Percentiles rank a stretch among this genome's conserved stretches.
phyloP scores from a whole-genome alignment of 2,888 invertebrate species.

The Synanthedon formicaeformis region DNA sequence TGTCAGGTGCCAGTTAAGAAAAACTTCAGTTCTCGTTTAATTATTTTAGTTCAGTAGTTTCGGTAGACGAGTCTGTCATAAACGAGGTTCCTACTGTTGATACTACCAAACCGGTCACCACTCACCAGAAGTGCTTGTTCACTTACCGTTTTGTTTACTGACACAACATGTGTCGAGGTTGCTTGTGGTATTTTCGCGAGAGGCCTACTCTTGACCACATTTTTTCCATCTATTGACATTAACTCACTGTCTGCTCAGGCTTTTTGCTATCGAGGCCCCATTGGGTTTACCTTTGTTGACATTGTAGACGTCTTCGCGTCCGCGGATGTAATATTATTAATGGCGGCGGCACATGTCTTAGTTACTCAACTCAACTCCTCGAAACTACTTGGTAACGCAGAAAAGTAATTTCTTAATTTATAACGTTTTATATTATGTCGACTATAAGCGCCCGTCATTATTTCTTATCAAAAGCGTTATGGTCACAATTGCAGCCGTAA shows the following conservation, averaged over 20 bases:
- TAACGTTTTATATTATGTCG: too few relatives aligned
- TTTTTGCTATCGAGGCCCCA: constrained; percentile 56
- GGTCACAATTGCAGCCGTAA: too few relatives aligned
- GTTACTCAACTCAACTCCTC: too few relatives aligned
- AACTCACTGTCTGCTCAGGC: constrained; percentile 42
- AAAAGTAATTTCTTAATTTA: too few relatives aligned
- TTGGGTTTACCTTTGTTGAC: constrained; percentile 48
- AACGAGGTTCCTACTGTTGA: neutral
- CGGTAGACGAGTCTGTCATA: neutral
- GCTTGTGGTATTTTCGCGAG: constrained; percentile 47
- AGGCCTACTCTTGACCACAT: constrained; percentile 46
- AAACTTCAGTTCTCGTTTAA: neutral
- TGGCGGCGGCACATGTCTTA: neutral
- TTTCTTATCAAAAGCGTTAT: too few relatives aligned
- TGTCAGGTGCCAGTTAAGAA: constrained; percentile 1
- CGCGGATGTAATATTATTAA: too few relatives aligned
- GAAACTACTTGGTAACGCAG: too few relatives aligned
- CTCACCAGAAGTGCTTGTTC: constrained; percentile 49
- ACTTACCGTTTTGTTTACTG: constrained; percentile 43
- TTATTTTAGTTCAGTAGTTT: neutral
- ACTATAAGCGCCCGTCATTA: too few relatives aligned
- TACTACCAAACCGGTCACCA: constrained; percentile 22
- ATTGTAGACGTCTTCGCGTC: constrained; percentile 12
- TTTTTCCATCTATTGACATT: constrained; percentile 40
- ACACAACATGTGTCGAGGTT: constrained; percentile 49